Evolutionary conservation across 2,113 vertebrate genomes (phyloP).

Genomic region (Petrocephalus zakoni): DNA sequence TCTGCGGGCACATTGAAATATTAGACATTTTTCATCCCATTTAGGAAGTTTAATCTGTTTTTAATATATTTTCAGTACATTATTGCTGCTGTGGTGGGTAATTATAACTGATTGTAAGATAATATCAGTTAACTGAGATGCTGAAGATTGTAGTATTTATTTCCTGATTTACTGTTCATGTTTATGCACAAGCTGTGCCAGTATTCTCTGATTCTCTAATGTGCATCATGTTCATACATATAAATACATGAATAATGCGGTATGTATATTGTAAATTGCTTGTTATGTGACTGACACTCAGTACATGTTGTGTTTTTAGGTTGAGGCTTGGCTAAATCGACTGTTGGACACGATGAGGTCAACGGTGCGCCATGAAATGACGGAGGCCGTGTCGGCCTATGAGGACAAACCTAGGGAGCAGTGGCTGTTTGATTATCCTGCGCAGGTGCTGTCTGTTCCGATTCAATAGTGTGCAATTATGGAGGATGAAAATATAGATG

Average conservation of each 20-base stretch:
- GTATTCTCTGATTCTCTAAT: not conserved
- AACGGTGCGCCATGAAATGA: conserved; percentile 76
- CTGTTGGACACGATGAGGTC: conserved; percentile 78
- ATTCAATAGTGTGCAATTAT: not conserved
- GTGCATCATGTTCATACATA: not conserved
- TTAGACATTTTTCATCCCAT: not conserved
- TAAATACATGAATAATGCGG: not conserved
- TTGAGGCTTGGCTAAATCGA: conserved; percentile 79
- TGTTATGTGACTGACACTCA: not conserved
- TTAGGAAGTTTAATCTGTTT: not conserved
- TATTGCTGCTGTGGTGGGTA: not conserved
- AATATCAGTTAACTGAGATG: not conserved
- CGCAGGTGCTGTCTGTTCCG: conserved; percentile 63
- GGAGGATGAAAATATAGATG: not conserved
- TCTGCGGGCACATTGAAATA: not conserved
- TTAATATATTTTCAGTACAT: not conserved
- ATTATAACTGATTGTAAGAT: not conserved
- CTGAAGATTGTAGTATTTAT: not conserved
- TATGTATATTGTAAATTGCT: not conserved
- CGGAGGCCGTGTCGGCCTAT: conserved; percentile 67
- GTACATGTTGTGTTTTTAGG: conserved; percentile 56
- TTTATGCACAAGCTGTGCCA: not conserved
- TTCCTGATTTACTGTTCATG: not conserved
- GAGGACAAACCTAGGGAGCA: conserved; percentile 89
- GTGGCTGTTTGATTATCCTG: conserved; percentile 83